Evolutionary conservation across 1,140 invertebrate species (phyloP).

Genomic region (Zeugodacus cucurbitae): DNA sequence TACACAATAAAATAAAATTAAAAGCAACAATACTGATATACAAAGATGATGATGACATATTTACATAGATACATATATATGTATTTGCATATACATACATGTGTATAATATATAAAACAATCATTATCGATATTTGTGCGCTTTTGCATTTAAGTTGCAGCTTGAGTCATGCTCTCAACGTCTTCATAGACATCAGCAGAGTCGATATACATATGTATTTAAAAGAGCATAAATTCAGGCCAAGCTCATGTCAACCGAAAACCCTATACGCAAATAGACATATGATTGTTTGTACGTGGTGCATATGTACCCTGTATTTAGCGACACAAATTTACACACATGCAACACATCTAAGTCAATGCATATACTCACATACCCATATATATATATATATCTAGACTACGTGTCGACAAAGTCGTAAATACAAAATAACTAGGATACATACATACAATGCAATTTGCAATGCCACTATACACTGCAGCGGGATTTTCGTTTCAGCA

Average conservation of each 20-base stretch:
- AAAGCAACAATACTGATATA: no score
- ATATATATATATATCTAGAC: neutral
- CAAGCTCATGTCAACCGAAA: conserved; percentile 45
- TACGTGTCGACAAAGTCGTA: neutral
- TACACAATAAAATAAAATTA: no score
- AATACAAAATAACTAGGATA: neutral
- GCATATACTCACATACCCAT: neutral
- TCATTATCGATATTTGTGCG: neutral
- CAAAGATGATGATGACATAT: no score
- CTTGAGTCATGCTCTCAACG: neutral
- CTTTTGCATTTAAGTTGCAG: neutral
- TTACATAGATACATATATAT: no score
- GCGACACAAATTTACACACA: conserved; percentile 42
- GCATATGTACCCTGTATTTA: neutral
- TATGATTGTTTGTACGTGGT: neutral
- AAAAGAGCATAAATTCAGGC: conserved; percentile 46
- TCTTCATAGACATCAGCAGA: neutral
- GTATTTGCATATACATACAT: no score
- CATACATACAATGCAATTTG: neutral
- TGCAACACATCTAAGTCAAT: neutral
- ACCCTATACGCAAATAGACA: conserved; percentile 20
- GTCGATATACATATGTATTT: conserved; percentile 4
- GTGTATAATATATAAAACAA: no score
- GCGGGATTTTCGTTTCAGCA: neutral
- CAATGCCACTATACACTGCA: neutral